These are phyloP conservation scores for Oxygymnocypris stewartii DNA, from an alignment of 2,113 vertebrate genomes.

Conservation along the genomic window DNA sequence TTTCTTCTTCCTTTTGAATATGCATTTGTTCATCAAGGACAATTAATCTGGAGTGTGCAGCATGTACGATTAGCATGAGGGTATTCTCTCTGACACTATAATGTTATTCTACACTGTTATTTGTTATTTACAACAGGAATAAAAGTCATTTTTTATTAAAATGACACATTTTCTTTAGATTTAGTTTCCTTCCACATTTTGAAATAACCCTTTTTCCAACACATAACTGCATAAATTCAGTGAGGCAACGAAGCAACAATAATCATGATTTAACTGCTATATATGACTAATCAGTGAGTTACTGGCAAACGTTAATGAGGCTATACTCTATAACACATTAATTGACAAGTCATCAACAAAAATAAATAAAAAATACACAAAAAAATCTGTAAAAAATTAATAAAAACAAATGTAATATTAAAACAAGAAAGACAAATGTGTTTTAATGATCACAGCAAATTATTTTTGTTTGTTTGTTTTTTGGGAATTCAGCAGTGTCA, in stretches of 20 bases:
- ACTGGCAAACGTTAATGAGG: not conserved
- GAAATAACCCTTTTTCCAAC: not conserved
- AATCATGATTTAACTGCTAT: not conserved
- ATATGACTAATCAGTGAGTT: not conserved
- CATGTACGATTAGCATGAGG: not conserved
- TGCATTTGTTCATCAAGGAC: conserved; percentile 30
- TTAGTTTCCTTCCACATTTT: not conserved
- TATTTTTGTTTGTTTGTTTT: not conserved
- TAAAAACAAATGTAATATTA: not conserved
- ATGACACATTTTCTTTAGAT: not conserved
- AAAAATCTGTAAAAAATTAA: not conserved
- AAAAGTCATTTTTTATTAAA: not conserved
- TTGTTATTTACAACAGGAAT: not conserved
- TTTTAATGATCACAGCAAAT: no score
- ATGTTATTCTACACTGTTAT: not conserved
- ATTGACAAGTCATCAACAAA: not conserved
- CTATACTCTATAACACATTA: not conserved
- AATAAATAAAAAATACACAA: not conserved
- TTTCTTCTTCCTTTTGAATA: conserved; percentile 19
- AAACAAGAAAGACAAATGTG: no score
- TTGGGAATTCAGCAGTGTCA: not conserved
- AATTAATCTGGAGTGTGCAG: conserved; percentile 23
- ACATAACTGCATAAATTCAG: conserved; percentile 54
- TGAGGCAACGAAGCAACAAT: not conserved
- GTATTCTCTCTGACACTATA: not conserved